Conservation (phyloP, 2,888 invertebrate species). For the Trichogramma dendrolimi region DNA sequence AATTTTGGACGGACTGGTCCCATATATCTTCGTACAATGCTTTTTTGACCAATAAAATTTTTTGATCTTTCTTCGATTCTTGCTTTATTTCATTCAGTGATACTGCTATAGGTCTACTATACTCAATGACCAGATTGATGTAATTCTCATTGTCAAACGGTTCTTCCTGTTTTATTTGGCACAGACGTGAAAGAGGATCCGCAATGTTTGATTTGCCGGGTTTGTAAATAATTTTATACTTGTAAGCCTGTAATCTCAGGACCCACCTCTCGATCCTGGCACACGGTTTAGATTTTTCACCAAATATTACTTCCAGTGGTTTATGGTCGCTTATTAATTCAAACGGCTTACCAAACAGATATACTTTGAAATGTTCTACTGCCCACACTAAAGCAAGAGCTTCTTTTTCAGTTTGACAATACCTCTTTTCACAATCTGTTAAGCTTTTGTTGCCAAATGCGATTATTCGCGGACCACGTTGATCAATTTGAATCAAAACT, state of each 20-base stretch:
- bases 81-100: neutral
- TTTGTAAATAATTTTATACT: conserved; percentile 35
- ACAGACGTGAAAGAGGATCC: conserved; percentile 19
- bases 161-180: neutral
- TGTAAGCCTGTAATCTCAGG: conserved; percentile 36
- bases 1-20: conserved; percentile 16
- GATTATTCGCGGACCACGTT: conserved; percentile 16
- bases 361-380: conserved; percentile 46
- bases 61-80: neutral
- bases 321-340: conserved; percentile 41
- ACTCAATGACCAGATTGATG: neutral
- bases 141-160: neutral
- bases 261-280: conserved; percentile 44
- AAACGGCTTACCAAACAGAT: conserved; percentile 48
- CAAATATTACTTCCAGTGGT: conserved; percentile 44
- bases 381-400: no score
- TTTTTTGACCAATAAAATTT: neutral
- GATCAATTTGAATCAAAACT: conserved; percentile 31
- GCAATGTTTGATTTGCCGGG: conserved; percentile 22
- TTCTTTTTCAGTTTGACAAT: conserved; percentile 42
- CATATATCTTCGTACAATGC: conserved; percentile 14
- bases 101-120: neutral
- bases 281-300: conserved; percentile 38
- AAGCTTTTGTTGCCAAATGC: conserved; percentile 23
- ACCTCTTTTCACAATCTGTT: conserved; percentile 17